A percentile compares a stretch with the other conserved stretches of the same genome.
Conservation (phyloP, 2,797 vertebrate species). For the Erpetoichthys calabaricus region DNA sequence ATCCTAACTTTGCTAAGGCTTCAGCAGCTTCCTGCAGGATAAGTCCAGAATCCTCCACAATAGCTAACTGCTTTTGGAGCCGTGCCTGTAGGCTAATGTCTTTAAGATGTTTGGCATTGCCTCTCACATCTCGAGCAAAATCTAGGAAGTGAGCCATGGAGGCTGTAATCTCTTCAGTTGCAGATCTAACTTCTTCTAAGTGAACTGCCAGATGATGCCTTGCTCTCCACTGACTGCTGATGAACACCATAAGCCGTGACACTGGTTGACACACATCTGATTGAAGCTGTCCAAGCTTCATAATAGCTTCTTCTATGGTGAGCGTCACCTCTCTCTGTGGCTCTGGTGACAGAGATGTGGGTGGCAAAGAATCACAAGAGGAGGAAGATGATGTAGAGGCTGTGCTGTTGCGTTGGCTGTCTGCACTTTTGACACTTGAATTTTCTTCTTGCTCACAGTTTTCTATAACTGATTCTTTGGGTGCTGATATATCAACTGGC, state of each 20-base stretch:
- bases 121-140: slow-evolving; percentile 58
- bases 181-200: slow-evolving; percentile 55
- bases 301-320: slow-evolving; percentile 53
- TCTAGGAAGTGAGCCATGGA: slow-evolving; percentile 59
- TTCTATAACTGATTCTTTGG: neutral
- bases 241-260: slow-evolving; percentile 70
- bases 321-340: slow-evolving; percentile 47
- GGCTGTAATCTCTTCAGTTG: slow-evolving; percentile 47
- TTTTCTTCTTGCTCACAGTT: slow-evolving; percentile 17
- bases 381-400: slow-evolving; percentile 57
- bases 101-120: slow-evolving; percentile 44
- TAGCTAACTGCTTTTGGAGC: slow-evolving; percentile 68
- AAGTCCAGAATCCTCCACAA: slow-evolving; percentile 61
- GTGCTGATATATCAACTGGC: slow-evolving; percentile 15
- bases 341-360: slow-evolving; percentile 32
- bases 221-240: slow-evolving; percentile 78
- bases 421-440: slow-evolving; percentile 7
- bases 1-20: slow-evolving; percentile 47
- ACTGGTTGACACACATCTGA: slow-evolving; percentile 54
- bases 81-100: slow-evolving; percentile 64
- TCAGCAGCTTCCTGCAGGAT: slow-evolving; percentile 62
- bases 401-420: slow-evolving; percentile 56
- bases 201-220: slow-evolving; percentile 62
- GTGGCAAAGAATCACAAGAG: slow-evolving; percentile 34
- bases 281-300: slow-evolving; percentile 55